Base-by-base conservation (phyloP, 2,888 invertebrate genomes). In the Trileptium ribeirensis region DNA sequence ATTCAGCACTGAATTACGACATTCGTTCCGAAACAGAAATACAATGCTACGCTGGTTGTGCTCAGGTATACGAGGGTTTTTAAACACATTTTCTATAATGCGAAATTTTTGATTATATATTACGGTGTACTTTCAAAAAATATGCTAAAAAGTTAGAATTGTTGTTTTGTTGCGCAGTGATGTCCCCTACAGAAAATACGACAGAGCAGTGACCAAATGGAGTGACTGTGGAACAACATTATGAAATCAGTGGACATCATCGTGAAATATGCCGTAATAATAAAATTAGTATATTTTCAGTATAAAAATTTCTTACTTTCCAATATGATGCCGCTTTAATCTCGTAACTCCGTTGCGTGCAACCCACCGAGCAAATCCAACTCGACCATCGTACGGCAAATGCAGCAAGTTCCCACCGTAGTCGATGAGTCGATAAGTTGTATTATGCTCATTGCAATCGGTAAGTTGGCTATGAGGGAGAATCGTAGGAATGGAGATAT, bases 281-380 rank as follows among this genome's bases (percentile, higher is more conserved):
- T n/a, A 34, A 70, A 70, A 8, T 29, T 70, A 70, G 34, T 29
- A 70, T 70, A 70, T 19, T 15, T 70, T 8, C 31, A 31, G n/a
- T 19, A 34, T 19, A 8, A 8, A 3, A n/a, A 67, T 31, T 33
- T 2, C 51, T 67, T 29, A 29, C 79, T 67, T 67, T 8, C 8
- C 8, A 24, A 78, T 78, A 67, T 93, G 92, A 89, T 94, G 97
- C 78, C 97, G 92, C 84, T 95, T 93, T 87, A 96, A 91, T 85
- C 92, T 92, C 75, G 92, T 92, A 0, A 94, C 92, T 1, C 92
- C 92, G 84, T 93, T 93, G 90, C 94, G 85, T 0, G 94, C 95
- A 3, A 94, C 92, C 87, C 94, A 94, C 80, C 94, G 91, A 0
- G 94, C 94, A 89, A 95, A 94, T 8, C 81, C 81, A 24, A 80